These are phyloP conservation scores for Mionectes olivaceus DNA, from an alignment of 2,797 vertebrate genomes.

Conservation along the genomic window DNA sequence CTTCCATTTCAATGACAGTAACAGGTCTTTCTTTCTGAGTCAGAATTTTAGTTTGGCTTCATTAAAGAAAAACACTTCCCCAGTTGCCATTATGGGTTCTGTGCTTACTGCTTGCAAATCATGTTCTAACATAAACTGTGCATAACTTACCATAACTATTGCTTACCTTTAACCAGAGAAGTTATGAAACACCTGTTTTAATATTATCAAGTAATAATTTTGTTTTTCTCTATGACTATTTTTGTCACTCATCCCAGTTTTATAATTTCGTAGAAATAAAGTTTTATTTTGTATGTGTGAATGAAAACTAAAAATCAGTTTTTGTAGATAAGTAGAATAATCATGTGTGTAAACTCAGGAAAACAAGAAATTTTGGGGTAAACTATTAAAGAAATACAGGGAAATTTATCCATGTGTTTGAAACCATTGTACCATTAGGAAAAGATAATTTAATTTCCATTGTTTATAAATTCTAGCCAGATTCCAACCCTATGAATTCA, in stretches of 20 bases:
- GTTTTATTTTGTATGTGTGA: not conserved
- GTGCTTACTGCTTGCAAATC: not conserved
- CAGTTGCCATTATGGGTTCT: not conserved
- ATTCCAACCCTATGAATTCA: not conserved
- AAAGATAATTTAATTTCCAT: not conserved
- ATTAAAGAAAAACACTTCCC: not conserved
- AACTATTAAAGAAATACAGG: not conserved
- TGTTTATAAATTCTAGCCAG: not conserved
- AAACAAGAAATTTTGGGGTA: not conserved
- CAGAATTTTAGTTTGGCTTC: not conserved
- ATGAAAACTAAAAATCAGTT: not conserved
- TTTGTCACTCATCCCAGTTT: not conserved
- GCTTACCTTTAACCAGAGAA: not conserved
- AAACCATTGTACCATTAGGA: not conserved
- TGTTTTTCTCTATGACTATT: not conserved
- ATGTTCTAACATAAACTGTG: not conserved
- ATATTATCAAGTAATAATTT: not conserved
- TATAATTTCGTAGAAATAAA: not conserved
- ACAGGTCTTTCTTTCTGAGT: not conserved
- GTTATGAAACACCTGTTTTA: not conserved
- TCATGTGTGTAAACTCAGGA: not conserved
- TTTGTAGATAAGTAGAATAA: not conserved
- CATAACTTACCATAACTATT: not conserved
- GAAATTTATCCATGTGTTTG: not conserved
- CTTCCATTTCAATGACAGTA: not conserved